Base-by-base conservation (phyloP, 2,888 invertebrate species). In the Uloborus plumipes region DNA sequence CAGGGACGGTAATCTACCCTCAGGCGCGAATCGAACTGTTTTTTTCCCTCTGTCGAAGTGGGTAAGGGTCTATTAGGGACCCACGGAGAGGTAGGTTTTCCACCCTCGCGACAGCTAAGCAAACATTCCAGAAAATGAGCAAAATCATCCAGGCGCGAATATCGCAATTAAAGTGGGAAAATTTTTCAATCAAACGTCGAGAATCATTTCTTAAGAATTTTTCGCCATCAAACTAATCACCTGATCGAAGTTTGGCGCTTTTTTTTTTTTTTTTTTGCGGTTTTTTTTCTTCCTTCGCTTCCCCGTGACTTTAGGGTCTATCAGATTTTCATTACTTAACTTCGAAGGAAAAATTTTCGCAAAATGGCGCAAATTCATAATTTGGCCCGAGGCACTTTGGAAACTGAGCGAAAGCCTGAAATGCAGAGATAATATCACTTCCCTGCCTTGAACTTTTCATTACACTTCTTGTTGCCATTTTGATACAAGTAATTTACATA, bases 141-240 rank as follows among this genome's bases (percentile, higher is more conserved):
- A 51, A 79, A 79, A 66, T 64, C 65, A 39, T 53, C 71, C 49
- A 51, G 49, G 58, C 71, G 66, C n/a, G 62, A 65, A 70, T 71
- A 78, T 78, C 55, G 70, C 71, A 71, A 79, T 72, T 79, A 72
- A 72, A 72, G 66, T 72, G 51, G 22, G 64, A 58, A 66, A 66
- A 79, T 79, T 71, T 66, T 65, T 72, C 71, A 72, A 79, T 79
- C 78, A 79, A 72, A 79, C 66, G 66, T 71, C 47, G 66, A 62
- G 65, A 66, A 71, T 59, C 58, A 71, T 65, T 70, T 59, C 55
- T 69, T 22, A 77, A 70, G 55, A 66, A 66, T 69, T 59, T 64
- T 59, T 59, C 65, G 64, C 55, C 58, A 78, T 78, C 71, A 78
- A 78, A 78, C 78, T 78, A 79, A 79, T 79, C 71, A 66, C 50